Percentiles rank a stretch among this genome's conserved stretches.
phyloP scores from a whole-genome alignment of 2,113 vertebrate genomes.

The Noturus placidus region DNA sequence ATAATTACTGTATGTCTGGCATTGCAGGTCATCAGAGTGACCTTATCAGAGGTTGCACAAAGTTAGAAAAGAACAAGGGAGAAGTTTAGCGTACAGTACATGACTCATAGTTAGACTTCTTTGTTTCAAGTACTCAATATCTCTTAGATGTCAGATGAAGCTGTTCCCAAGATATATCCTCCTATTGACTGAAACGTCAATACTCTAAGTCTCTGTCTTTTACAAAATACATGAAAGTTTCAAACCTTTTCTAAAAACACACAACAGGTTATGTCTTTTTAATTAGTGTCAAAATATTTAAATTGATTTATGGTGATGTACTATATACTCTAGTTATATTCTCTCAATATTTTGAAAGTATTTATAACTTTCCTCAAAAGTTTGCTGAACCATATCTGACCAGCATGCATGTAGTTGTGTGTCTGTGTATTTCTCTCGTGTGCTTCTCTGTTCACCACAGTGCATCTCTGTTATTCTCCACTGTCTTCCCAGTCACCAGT shows the following conservation, averaged over 20 bases:
- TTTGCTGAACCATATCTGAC: background rate
- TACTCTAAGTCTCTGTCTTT: background rate
- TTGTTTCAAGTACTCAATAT: constrained; percentile 15
- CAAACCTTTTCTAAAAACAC: background rate
- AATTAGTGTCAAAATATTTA: background rate
- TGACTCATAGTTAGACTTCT: constrained; percentile 40
- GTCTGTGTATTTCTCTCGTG: background rate
- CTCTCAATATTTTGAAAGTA: constrained; percentile 2
- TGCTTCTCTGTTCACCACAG: too few species aligned
- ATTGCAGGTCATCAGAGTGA: constrained; percentile 58
- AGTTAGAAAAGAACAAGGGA: constrained; percentile 50
- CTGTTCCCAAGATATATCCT: background rate
- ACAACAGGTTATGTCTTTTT: background rate
- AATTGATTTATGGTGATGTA: background rate
- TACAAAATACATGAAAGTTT: background rate
- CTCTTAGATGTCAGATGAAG: background rate
- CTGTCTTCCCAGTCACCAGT: constrained; percentile 56
- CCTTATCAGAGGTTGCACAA: constrained; percentile 61
- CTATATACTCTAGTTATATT: background rate
- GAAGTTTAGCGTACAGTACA: constrained; percentile 44
- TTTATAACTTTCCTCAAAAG: background rate
- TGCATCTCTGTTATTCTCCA: constrained; percentile 66
- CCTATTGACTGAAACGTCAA: constrained; percentile 6
- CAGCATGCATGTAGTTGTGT: background rate
- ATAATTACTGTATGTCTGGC: constrained; percentile 52